phyloP scores from a whole-genome alignment of 1,140 invertebrate genomes.

The Drosophila asahinai region DNA sequence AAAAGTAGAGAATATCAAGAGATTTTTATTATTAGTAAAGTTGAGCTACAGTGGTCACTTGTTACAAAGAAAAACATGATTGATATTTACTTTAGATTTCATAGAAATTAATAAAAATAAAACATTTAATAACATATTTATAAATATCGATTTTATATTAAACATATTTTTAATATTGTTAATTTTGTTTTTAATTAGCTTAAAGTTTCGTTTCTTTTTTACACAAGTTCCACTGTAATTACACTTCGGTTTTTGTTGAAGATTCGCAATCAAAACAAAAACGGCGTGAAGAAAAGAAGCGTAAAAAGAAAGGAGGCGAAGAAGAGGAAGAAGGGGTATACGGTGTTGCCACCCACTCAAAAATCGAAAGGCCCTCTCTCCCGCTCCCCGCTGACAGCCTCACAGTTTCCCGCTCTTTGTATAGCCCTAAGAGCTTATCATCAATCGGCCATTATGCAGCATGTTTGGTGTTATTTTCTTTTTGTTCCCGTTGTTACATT shows the following conservation, averaged over 20 bases:
- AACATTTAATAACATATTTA: too few relatives aligned
- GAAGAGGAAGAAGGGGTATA: slow-evolving; percentile 8
- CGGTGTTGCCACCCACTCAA: slow-evolving; percentile 54
- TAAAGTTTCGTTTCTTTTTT: background rate
- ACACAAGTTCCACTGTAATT: slow-evolving; percentile 6
- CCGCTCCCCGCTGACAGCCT: background rate
- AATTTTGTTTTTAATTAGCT: background rate
- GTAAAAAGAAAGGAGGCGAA: slow-evolving; percentile 8
- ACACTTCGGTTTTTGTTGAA: slow-evolving; percentile 13
- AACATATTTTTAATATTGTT: too few relatives aligned
- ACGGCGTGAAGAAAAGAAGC: slow-evolving; percentile 48
- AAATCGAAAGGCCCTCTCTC: slow-evolving; percentile 1
- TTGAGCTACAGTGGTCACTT: slow-evolving; percentile 6
- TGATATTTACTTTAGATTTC: too few relatives aligned
- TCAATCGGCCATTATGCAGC: slow-evolving; percentile 59
- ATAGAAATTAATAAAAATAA: too few relatives aligned
- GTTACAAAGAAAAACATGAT: background rate
- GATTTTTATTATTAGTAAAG: background rate
- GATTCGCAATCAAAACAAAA: slow-evolving; percentile 67
- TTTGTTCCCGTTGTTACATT: slow-evolving; percentile 25
- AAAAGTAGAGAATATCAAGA: background rate
- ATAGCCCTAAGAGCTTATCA: slow-evolving; percentile 42
- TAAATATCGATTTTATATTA: too few relatives aligned
- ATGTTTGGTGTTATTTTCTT: slow-evolving; percentile 55
- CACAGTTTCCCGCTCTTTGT: slow-evolving; percentile 1